Conservation (phyloP, 1,140 invertebrate genomes). For the Drosophila sp. region DNA sequence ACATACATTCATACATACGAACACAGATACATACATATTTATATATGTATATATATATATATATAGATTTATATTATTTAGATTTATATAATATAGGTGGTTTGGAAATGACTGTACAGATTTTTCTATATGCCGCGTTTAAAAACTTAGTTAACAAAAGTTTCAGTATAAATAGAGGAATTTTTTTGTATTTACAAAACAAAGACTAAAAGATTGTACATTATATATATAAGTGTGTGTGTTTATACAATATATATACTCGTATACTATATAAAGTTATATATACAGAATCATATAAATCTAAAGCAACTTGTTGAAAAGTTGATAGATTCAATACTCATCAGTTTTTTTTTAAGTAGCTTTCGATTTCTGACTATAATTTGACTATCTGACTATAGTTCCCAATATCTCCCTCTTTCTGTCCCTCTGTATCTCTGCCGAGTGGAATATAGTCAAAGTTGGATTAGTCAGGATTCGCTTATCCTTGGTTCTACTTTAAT, state of each 20-base stretch:
- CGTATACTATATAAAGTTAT: constrained; percentile 26
- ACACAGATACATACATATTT: constrained; percentile 13
- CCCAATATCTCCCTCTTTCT: too few species aligned
- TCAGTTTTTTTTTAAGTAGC: neutral
- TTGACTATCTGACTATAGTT: neutral
- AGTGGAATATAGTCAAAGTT: neutral
- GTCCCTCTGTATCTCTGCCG: too few species aligned
- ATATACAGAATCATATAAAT: constrained; percentile 25
- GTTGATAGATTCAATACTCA: neutral
- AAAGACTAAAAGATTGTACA: constrained; percentile 29
- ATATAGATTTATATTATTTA: constrained; percentile 19
- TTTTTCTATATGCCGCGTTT: constrained; percentile 46
- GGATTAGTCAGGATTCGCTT: neutral
- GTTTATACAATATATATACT: constrained; percentile 11
- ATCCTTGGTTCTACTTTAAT: neutral
- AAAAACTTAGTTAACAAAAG: constrained; percentile 64
- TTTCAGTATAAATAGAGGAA: constrained; percentile 23
- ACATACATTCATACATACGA: constrained; percentile 19
- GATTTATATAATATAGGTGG: constrained; percentile 5
- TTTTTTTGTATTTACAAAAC: constrained; percentile 63
- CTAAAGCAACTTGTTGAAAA: neutral
- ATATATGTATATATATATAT: constrained; percentile 17
- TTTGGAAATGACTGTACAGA: constrained; percentile 61
- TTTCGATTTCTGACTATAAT: neutral
- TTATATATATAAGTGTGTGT: constrained; percentile 11